These are phyloP conservation scores for Scolopax bukidnonensis DNA, from an alignment of 2,797 vertebrate species.

Conservation along the genomic window DNA sequence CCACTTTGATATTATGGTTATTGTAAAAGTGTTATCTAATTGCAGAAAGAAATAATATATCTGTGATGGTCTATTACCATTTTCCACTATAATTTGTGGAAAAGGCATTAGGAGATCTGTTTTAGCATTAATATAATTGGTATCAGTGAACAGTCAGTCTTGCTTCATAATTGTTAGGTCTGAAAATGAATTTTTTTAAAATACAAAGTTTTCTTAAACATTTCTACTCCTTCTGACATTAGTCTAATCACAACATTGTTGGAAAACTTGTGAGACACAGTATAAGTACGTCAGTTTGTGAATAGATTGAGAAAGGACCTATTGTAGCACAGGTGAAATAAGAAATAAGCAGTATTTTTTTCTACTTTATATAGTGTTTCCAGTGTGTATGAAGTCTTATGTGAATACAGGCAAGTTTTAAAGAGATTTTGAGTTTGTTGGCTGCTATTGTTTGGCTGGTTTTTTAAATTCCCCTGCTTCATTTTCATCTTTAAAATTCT, in stretches of 20 bases:
- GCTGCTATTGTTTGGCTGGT: background rate
- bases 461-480: background rate
- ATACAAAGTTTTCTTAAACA: background rate
- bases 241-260: background rate
- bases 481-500: background rate
- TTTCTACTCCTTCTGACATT: background rate
- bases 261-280: background rate
- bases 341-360: background rate
- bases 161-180: background rate
- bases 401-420: background rate
- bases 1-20: background rate
- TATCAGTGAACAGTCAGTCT: background rate
- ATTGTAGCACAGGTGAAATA: background rate
- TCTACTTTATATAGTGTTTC: background rate
- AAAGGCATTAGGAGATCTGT: background rate
- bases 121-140: background rate
- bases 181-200: background rate
- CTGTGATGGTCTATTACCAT: background rate
- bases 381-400: background rate
- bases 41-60: background rate
- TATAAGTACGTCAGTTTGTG: background rate
- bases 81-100: background rate
- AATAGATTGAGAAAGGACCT: background rate
- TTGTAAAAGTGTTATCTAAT: background rate
- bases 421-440: background rate